phyloP scores from a whole-genome alignment of 2,888 invertebrate genomes.

The Argyra leucocephala region DNA sequence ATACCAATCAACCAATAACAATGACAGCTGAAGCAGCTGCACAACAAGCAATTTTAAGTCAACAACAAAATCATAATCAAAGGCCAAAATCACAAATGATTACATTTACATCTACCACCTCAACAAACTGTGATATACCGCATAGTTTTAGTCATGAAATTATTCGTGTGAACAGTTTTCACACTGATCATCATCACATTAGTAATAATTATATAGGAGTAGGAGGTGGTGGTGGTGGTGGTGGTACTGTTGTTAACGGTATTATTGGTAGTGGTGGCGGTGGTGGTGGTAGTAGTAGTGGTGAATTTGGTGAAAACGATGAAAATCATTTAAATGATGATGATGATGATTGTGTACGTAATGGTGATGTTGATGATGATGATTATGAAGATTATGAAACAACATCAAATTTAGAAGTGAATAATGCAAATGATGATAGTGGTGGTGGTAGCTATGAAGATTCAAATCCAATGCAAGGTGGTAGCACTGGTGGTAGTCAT shows the following conservation, averaged over 20 bases:
- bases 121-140: conserved; percentile 37
- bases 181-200: conserved; percentile 20
- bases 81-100: conserved; percentile 40
- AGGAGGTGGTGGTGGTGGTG: conserved; percentile 21
- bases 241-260: conserved; percentile 24
- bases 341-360: conserved; percentile 17
- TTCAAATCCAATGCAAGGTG: conserved; percentile 37
- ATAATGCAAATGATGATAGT: conserved; percentile 41
- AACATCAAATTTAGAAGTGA: conserved; percentile 35
- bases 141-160: conserved; percentile 41
- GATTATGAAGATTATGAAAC: conserved; percentile 40
- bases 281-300: conserved; percentile 15
- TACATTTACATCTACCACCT: conserved; percentile 39
- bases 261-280: conserved; percentile 18
- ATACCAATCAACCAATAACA: neutral
- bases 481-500: conserved; percentile 32
- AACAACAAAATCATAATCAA: conserved; percentile 19
- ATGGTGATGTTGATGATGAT: conserved; percentile 20
- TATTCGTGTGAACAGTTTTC: conserved; percentile 30
- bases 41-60: conserved; percentile 2
- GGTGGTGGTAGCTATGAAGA: conserved; percentile 43
- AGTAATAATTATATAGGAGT: conserved; percentile 16
- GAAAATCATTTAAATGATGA: conserved; percentile 30
- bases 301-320: conserved; percentile 16
- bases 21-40: conserved; percentile 4